Percentiles rank a stretch among this genome's conserved stretches.
Evolutionary conservation across 2,113 vertebrate species (phyloP).

Genomic region (Sporophila hypoxantha): DNA sequence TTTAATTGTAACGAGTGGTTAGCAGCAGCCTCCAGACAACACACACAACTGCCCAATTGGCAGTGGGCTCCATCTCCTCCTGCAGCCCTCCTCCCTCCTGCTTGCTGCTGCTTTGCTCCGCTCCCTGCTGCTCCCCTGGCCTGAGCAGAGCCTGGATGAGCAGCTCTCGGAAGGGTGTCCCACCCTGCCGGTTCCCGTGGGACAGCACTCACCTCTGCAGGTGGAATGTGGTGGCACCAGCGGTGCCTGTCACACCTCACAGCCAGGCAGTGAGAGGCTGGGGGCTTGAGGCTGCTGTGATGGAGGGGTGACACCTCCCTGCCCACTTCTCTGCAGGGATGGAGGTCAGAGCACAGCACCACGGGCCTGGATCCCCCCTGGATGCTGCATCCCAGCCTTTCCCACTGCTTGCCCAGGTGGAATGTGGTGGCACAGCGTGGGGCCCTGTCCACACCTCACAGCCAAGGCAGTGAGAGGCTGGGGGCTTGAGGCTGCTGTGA

Average conservation of each 20-base stretch:
- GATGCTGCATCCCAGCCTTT: not conserved
- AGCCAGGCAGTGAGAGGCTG: not conserved
- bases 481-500: rapidly evolving
- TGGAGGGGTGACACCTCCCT: not conserved
- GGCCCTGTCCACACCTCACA: rapidly evolving
- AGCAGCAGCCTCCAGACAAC: constrained; percentile 73
- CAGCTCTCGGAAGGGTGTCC: not conserved
- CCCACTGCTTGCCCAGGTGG: not conserved
- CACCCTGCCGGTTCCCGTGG: rapidly evolving
- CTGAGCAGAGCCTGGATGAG: not conserved
- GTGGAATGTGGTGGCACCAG: not conserved
- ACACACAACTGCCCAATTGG: constrained; percentile 68
- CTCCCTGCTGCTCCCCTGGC: not conserved
- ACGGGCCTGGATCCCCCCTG: rapidly evolving
- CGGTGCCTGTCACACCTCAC: rapidly evolving
- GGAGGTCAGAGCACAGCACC: not conserved
- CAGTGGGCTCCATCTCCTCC: constrained; percentile 36
- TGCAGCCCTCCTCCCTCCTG: not conserved
- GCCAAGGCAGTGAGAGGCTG: not conserved
- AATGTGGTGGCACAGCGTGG: rapidly evolving
- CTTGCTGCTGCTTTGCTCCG: not conserved
- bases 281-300: rapidly evolving
- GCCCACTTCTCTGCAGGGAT: rapidly evolving
- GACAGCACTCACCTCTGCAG: not conserved
- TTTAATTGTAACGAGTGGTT: constrained; percentile 92